Evolutionary conservation across 92 coral and sea anemone genomes (phyloP).

Genomic region (Epizoanthus illoricatus): DNA sequence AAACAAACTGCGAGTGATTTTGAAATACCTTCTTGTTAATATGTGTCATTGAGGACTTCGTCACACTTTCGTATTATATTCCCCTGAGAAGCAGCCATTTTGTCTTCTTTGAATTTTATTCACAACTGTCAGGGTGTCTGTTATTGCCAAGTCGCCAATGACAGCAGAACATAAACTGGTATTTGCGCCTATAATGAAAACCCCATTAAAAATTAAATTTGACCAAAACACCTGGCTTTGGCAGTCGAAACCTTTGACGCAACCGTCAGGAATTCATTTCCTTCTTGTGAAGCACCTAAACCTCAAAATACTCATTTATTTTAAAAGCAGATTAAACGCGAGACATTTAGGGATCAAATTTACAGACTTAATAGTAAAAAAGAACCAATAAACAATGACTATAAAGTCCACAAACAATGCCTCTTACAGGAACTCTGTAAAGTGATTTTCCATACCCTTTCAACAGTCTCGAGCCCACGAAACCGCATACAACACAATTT

Average conservation of each 20-base stretch:
- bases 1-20: not conserved
- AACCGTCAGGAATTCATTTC: slow-evolving; percentile 10
- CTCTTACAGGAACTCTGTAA: not conserved
- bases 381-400: not conserved
- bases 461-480: slow-evolving; percentile 12
- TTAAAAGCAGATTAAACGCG: slow-evolving; percentile 4
- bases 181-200: slow-evolving; percentile 28
- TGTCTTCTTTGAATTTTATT: slow-evolving; percentile 35
- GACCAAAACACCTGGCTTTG: slow-evolving; percentile 41
- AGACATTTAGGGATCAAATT: not conserved
- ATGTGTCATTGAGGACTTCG: not conserved
- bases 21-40: too few species aligned
- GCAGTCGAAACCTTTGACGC: not conserved
- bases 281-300: not conserved
- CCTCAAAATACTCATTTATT: not conserved
- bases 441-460: slow-evolving; percentile 11
- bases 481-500: slow-evolving; percentile 16
- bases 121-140: slow-evolving; percentile 25
- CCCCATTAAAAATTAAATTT: slow-evolving; percentile 33
- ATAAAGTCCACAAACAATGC: too few species aligned
- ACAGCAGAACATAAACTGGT: slow-evolving; percentile 25
- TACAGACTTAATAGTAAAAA: not conserved
- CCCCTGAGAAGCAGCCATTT: slow-evolving; percentile 35
- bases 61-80: not conserved
- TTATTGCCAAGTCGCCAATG: slow-evolving; percentile 27